phyloP scores from a whole-genome alignment of 1,140 invertebrate genomes.

The Phortica variegata region DNA sequence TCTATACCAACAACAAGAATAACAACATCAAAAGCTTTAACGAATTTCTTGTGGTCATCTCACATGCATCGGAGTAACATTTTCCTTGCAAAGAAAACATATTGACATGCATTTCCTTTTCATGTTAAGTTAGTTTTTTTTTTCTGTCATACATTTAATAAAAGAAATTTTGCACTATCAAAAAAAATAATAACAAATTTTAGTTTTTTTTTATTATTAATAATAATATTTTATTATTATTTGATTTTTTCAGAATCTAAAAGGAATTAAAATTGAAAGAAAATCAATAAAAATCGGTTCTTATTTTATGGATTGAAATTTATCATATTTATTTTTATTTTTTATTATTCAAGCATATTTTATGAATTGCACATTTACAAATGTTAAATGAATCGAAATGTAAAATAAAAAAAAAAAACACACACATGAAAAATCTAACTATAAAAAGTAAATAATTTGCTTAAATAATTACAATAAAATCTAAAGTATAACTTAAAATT shows the following conservation, averaged over 20 bases:
- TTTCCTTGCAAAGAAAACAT: not conserved
- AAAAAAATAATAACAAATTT: not conserved
- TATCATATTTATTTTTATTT: not conserved
- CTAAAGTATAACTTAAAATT: too few species aligned
- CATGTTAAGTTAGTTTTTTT: not conserved
- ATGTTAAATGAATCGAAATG: too few species aligned
- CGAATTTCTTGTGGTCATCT: not conserved
- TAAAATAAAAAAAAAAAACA: too few species aligned
- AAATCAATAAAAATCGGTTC: not conserved
- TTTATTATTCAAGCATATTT: not conserved
- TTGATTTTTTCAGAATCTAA: not conserved
- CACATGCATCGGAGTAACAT: not conserved
- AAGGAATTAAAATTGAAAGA: not conserved
- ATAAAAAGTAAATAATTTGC: too few species aligned
- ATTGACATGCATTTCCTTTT: not conserved
- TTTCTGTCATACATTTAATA: not conserved
- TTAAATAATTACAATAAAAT: too few species aligned
- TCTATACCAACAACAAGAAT: conserved; percentile 7
- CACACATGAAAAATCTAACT: too few species aligned
- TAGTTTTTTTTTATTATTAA: not conserved
- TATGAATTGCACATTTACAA: too few species aligned
- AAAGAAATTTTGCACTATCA: not conserved
- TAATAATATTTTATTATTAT: not conserved
- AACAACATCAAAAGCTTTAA: not conserved
- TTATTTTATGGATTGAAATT: not conserved